Conservation (phyloP, 1,140 invertebrate genomes). For the Sarcophaga bullata region DNA sequence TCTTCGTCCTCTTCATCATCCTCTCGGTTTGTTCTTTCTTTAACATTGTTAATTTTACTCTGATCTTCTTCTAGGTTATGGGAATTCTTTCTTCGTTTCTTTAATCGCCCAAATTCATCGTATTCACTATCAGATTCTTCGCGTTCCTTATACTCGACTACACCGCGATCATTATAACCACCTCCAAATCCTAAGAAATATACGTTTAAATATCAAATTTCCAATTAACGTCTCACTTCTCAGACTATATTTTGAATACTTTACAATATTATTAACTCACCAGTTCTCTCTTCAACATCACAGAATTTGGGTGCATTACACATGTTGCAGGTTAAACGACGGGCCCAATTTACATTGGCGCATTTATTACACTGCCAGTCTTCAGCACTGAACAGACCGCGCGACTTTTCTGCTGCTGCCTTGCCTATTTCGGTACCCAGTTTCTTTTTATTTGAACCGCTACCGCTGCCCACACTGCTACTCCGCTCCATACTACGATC, state of each 20-base stretch:
- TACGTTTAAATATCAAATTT: not conserved
- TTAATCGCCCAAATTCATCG: constrained; percentile 94
- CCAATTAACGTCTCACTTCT: too few relatives aligned
- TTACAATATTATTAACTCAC: constrained; percentile 59
- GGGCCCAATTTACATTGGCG: constrained; percentile 99
- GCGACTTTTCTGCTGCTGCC: constrained; percentile 96
- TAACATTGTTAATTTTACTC: constrained; percentile 58
- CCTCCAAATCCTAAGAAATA: constrained; percentile 76
- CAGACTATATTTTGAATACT: not conserved
- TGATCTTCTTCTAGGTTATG: constrained; percentile 63
- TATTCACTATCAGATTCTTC: constrained; percentile 91
- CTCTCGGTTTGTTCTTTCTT: constrained; percentile 48
- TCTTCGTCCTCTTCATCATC: constrained; percentile 67
- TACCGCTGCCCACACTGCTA: constrained; percentile 67
- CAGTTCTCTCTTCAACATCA: constrained; percentile 81
- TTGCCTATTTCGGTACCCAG: constrained; percentile 97
- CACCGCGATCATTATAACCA: constrained; percentile 92
- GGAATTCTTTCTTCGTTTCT: constrained; percentile 72
- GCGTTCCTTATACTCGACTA: constrained; percentile 91
- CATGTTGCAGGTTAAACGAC: constrained; percentile 96
- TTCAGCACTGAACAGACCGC: constrained; percentile 96
- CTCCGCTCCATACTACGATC: constrained; percentile 70
- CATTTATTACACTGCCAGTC: constrained; percentile 99
- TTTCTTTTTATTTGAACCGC: constrained; percentile 79
- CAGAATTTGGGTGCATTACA: constrained; percentile 98